Evolutionary conservation across 2,113 vertebrate genomes (phyloP).

Genomic region (Psophia crepitans): DNA sequence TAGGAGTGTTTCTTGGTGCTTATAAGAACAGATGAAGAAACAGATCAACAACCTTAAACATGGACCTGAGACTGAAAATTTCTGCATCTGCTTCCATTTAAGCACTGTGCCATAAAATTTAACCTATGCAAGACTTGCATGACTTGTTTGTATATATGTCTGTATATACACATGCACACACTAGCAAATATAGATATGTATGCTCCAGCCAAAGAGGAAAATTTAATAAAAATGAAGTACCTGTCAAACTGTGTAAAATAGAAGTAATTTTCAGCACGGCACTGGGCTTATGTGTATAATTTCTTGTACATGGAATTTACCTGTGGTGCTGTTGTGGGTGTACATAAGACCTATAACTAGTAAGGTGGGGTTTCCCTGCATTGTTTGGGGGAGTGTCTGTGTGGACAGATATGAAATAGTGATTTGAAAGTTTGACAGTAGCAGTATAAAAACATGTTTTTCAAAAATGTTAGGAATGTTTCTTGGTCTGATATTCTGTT

Average conservation of each 20-base stretch:
- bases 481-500: not conserved
- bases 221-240: not conserved
- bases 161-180: not conserved
- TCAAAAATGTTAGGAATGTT: constrained; percentile 12
- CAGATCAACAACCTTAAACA: not conserved
- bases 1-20: not conserved
- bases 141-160: not conserved
- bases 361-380: not conserved
- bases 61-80: not conserved
- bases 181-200: not conserved
- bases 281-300: not conserved
- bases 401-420: not conserved
- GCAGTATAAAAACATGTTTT: not conserved
- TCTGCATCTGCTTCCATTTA: not conserved
- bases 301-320: not conserved
- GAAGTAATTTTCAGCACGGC: not conserved
- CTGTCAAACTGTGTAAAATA: not conserved
- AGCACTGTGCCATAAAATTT: not conserved
- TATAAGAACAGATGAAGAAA: not conserved
- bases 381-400: not conserved
- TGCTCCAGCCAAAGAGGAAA: not conserved
- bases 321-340: not conserved
- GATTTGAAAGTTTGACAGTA: not conserved
- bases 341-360: not conserved
- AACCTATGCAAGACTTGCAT: not conserved